Evolutionary conservation across 2,113 vertebrate genomes (phyloP).

Genomic region (Leiothrix lutea): DNA sequence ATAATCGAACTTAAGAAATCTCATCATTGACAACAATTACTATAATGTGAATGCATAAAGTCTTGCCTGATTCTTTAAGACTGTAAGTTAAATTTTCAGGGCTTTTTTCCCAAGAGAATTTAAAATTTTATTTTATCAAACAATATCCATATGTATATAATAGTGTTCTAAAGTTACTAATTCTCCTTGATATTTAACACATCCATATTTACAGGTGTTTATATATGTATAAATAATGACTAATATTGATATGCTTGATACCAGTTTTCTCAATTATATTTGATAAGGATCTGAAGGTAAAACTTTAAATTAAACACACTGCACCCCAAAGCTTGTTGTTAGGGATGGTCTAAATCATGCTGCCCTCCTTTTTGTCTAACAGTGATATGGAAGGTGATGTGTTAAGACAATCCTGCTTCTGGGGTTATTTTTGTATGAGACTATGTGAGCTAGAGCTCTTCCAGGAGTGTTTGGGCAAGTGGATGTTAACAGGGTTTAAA

Average conservation of each 20-base stretch:
- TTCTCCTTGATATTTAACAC: not conserved
- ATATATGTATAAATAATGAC: not conserved
- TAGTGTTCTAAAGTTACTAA: not conserved
- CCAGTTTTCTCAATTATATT: not conserved
- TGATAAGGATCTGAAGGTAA: not conserved
- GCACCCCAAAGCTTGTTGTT: not conserved
- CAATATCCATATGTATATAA: not conserved
- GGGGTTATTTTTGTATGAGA: not conserved
- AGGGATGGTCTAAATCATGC: not conserved
- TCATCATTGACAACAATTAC: not conserved
- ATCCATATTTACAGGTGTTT: not conserved
- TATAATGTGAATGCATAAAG: not conserved
- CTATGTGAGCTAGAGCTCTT: not conserved
- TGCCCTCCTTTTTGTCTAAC: not conserved
- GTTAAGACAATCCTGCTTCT: not conserved
- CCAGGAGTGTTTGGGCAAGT: not conserved
- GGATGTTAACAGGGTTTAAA: not conserved
- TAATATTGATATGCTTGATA: not conserved
- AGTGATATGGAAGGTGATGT: not conserved
- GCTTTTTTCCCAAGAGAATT: not conserved
- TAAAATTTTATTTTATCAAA: not conserved
- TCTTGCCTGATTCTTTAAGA: not conserved
- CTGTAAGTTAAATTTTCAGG: not conserved
- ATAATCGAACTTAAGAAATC: not conserved
- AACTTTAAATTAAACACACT: not conserved